Conservation (phyloP, 2,888 invertebrate species). For the Anthrax anthrax region DNA sequence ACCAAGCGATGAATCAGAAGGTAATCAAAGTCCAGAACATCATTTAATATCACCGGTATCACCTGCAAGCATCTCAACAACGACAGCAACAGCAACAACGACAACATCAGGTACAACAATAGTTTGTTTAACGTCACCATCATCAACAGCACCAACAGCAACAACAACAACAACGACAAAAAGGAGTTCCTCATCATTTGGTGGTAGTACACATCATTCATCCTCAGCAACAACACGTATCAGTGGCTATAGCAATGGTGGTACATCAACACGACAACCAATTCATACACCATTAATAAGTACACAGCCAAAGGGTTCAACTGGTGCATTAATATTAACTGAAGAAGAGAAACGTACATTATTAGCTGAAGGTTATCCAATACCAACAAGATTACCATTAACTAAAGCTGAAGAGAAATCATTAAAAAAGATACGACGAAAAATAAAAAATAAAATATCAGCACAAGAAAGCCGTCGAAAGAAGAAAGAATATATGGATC, state of each 20-base stretch:
- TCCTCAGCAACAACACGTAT: slow-evolving; percentile 8
- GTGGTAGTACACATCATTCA: slow-evolving; percentile 9
- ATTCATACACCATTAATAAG: slow-evolving; percentile 81
- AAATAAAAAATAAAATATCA: slow-evolving; percentile 99
- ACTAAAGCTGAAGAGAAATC: slow-evolving; percentile 97
- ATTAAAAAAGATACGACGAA: slow-evolving; percentile 91
- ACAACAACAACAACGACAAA: slow-evolving; percentile 9
- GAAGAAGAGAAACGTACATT: slow-evolving; percentile 95
- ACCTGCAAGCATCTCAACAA: slow-evolving; percentile 18
- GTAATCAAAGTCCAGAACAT: slow-evolving; percentile 49
- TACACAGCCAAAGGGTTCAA: slow-evolving; percentile 80
- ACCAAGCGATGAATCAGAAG: slow-evolving; percentile 68
- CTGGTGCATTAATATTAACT: slow-evolving; percentile 75
- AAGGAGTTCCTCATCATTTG: slow-evolving; percentile 10
- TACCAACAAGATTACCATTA: slow-evolving; percentile 87
- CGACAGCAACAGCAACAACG: slow-evolving; percentile 13
- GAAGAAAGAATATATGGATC: slow-evolving; percentile 99
- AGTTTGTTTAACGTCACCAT: slow-evolving; percentile 3
- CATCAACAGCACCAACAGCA: slow-evolving; percentile 10
- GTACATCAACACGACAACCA: slow-evolving; percentile 61
- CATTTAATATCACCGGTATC: slow-evolving; percentile 46
- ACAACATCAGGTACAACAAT: slow-evolving; percentile 11
- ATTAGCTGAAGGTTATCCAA: slow-evolving; percentile 94
- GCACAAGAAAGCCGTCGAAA: slow-evolving; percentile 97
- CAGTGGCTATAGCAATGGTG: slow-evolving; percentile 13